These are phyloP conservation scores for Macropus fuliginosus DNA, from an alignment of 2,797 vertebrate species.

Conservation along the genomic window DNA sequence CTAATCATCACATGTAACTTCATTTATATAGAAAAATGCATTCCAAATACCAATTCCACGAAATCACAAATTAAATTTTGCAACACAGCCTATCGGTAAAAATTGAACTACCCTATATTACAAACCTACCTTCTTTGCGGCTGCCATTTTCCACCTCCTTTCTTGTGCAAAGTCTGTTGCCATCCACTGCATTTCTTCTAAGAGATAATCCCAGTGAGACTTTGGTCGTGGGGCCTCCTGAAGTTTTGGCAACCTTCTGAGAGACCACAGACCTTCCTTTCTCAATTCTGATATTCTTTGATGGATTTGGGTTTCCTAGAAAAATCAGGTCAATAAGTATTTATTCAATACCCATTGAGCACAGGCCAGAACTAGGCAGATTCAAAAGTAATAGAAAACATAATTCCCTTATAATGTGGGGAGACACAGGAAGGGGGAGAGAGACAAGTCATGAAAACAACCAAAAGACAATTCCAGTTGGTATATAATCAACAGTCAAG, in stretches of 20 bases:
- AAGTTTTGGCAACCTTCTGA: slow-evolving; percentile 94
- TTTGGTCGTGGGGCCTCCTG: slow-evolving; percentile 94
- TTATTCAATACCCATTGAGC: rapidly evolving
- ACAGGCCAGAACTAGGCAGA: background rate
- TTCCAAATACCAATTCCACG: background rate
- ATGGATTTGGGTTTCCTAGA: slow-evolving; percentile 95
- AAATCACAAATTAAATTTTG: background rate
- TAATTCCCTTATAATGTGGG: background rate
- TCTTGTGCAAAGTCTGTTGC: slow-evolving; percentile 99
- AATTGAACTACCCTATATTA: background rate
- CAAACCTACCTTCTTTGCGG: slow-evolving; percentile 94
- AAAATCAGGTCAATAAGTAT: background rate
- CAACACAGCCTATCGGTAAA: background rate
- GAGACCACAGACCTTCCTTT: slow-evolving; percentile 97
- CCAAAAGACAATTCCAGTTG: background rate
- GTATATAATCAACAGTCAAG: background rate
- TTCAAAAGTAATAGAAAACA: background rate
- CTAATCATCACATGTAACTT: rapidly evolving
- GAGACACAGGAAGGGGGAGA: too few relatives aligned
- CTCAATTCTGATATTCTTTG: slow-evolving; percentile 96
- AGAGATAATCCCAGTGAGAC: slow-evolving; percentile 98
- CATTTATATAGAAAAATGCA: background rate
- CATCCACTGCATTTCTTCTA: slow-evolving; percentile 99
- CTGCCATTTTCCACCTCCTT: slow-evolving; percentile 97
- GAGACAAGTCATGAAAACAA: background rate